Base-by-base conservation (phyloP, 2,113 vertebrate species). In the Coptodon rendalli region DNA sequence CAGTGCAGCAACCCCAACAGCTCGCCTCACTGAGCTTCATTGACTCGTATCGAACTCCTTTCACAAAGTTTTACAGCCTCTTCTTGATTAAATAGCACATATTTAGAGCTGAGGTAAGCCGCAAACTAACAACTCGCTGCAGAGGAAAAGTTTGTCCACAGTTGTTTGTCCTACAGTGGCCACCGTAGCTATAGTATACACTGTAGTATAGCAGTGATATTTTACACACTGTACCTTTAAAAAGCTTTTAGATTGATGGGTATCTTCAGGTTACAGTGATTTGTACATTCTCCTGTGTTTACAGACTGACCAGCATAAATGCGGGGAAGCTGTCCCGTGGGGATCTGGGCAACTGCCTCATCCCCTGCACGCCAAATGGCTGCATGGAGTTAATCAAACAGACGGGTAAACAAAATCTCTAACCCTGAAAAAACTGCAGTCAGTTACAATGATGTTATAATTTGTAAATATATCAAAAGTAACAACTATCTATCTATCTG, bases 291-390 rank as follows among this genome's bases (percentile, higher is more conserved):
- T 45, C 50, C 5, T 86, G 4, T 29, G 3, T 85, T 91, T 92
- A 22, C 89, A 99, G 99, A 57, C 93, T 99, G 92, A 99, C 98
- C 68, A 98, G 98, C 89, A 95, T 98, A 91, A 99, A 96, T 88
- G 98, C 98, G 63, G 99, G 99, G 73, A 99, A 99, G 79, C 97
- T 99, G 45, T 97, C 99, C 17, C 98, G 98, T 85, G 99, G 99
- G 22, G 98, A 99, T 89, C 94, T 99, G 12, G 95, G 94, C 4
- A 96, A 98, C 95, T 99, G 98, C 92, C 99, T 99, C 95, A 97
- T 99, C 89, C 98, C 99, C 3, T 99, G 99, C 94, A 99, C 99
- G 0, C 98, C 99, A 9, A 99, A 98, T 90, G 98, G 98, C 92
- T 99, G 99, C 95, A 96, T 99, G 97, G 98, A 99, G 92, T 97